Conservation (phyloP, 2,797 vertebrate species). For the Bradypodion pumilum region DNA sequence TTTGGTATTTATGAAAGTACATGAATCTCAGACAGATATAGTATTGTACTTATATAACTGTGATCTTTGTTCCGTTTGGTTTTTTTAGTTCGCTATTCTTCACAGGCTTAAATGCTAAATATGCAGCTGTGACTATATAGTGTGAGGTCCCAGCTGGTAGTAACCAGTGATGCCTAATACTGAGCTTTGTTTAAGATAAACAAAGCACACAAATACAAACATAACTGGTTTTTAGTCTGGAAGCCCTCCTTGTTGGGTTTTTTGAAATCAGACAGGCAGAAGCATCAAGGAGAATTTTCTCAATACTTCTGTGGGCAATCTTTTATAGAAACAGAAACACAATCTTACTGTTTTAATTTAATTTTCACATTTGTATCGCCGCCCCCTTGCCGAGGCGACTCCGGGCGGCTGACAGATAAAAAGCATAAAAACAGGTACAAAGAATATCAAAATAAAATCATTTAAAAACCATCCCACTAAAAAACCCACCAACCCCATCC, state of each 20-base stretch:
- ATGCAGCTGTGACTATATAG: constrained; percentile 86
- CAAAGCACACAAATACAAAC: constrained; percentile 77
- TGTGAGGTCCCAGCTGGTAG: constrained; percentile 87
- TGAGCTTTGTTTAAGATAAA: constrained; percentile 80
- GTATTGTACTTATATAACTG: constrained; percentile 74
- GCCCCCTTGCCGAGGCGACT: no score
- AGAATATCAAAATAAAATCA: no score
- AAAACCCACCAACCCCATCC: no score
- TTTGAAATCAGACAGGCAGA: constrained; percentile 40
- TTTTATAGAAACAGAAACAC: constrained; percentile 30
- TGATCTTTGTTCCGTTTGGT: constrained; percentile 73
- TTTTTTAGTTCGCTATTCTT: constrained; percentile 77
- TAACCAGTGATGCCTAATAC: constrained; percentile 86
- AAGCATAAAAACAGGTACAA: no score
- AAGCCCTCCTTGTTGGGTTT: constrained; percentile 59
- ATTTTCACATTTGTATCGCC: no score
- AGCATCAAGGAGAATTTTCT: constrained; percentile 58
- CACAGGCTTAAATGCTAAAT: constrained; percentile 70
- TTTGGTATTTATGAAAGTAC: constrained; percentile 49
- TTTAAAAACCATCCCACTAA: no score
- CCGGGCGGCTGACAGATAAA: no score
- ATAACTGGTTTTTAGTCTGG: constrained; percentile 60
- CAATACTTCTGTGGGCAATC: constrained; percentile 40
- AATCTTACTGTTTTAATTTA: no score
- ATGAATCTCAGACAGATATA: constrained; percentile 74